Conservation (phyloP, 2,888 invertebrate genomes). For the Hydrotaea cyrtoneurina region DNA sequence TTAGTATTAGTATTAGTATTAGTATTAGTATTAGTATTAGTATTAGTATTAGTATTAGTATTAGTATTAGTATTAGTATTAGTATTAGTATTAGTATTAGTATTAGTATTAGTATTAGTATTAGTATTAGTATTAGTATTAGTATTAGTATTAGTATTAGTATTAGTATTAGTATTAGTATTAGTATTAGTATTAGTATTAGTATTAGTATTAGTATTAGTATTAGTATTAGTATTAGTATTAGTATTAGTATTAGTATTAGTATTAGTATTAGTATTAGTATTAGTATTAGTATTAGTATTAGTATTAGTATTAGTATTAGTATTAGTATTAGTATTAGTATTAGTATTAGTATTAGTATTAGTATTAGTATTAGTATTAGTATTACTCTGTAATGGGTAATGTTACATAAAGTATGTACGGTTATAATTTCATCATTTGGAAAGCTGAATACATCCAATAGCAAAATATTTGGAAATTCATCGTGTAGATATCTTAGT, state of each 20-base stretch:
- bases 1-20: conserved; percentile 1
- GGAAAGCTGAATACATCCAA: too few species aligned
- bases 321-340: conserved; percentile 1
- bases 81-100: conserved; percentile 1
- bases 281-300: conserved; percentile 1
- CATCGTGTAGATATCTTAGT: not conserved
- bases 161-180: conserved; percentile 1
- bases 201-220: conserved; percentile 1
- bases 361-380: conserved; percentile 1
- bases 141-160: conserved; percentile 1
- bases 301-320: conserved; percentile 1
- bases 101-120: conserved; percentile 1
- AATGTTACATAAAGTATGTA: too few species aligned
- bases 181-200: conserved; percentile 1
- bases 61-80: conserved; percentile 1
- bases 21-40: conserved; percentile 1
- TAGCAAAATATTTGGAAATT: too few species aligned
- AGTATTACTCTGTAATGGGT: not conserved
- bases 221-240: conserved; percentile 1
- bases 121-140: conserved; percentile 1
- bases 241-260: conserved; percentile 1
- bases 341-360: conserved; percentile 1
- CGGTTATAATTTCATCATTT: too few species aligned
- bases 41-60: conserved; percentile 1
- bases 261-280: conserved; percentile 1